Base-by-base conservation (phyloP, 2,797 vertebrate genomes). In the Enteromius fasciolatus region DNA sequence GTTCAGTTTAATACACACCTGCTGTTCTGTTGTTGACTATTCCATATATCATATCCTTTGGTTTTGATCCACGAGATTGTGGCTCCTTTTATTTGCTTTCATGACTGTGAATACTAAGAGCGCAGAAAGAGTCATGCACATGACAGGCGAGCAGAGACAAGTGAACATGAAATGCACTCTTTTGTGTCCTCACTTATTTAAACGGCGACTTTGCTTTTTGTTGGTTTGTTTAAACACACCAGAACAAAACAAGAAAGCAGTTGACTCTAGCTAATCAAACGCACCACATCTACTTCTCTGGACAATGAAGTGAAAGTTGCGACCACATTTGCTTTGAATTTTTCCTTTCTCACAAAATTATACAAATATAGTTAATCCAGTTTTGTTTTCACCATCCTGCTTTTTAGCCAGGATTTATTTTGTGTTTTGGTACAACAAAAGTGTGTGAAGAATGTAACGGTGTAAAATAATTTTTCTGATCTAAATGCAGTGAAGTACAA, bases 131-230 rank as follows among this genome's bases (percentile, higher is more conserved):
- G 11, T 66, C 18, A 0, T 66, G 33, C 18, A 66, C 33, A 20
- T 36, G 9, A 20, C 33, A 36, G 18, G 1, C 20, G 39, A 68
- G 36, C 66, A 41, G 66, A 23, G 36, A 68, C n/a, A 23, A 68
- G 39, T 6, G 36, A 23, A 39, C 66, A 41, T 68, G 10, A 12
- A 67, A 67, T 39, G 36, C 66, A 14, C 11, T 68, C 66, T 15
- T 44, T 68, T 68, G 66, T 68, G 66, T 68, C 39, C 20, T 68
- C 36, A 3, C 25, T 61, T 61, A 61, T 63, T 63, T 63, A 63
- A 63, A 31, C 14, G 0, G 59, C 14, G 6, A 61, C 25, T 31
- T 31, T 17, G 5, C 59, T 63, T 63, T 41, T 63, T 31, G 28
- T 63, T 31, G 36, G 36, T 41, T 67, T 68, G 66, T 41, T 41